Evolutionary conservation across 2,797 vertebrate species (phyloP), one percentile per base, ranked within the genome.

Genomic region (Paedocypris micromegethes): DNA sequence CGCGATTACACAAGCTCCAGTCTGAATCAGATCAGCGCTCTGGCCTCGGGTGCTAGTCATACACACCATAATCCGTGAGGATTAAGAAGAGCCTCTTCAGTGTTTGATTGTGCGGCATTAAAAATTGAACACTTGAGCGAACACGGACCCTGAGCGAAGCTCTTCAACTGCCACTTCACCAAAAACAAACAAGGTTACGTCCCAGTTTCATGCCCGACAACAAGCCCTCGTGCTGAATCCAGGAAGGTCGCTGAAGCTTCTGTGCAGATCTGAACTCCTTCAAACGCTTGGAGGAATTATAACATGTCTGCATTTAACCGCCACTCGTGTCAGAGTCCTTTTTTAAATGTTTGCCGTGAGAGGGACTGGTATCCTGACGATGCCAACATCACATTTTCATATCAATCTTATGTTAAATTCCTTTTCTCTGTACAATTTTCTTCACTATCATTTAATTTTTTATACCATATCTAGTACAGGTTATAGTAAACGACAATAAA

Each of bases 61-160:
- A 75, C 72, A 75, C 60, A 48, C 49, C 57, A 72, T 72, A 70
- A 72, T 77, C 78, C 62, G 74, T 3, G 7, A 68, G 71, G 70
- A 76, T 77, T 74, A 78, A 78, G 54, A 76, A 61, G 72, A 73
- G 63, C 68, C 62, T 76, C 72, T 70, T 74, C 70, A 81, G 64
- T 52, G 68, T 75, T 76, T 73, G 73, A 83, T 72, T 81, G 75
- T 72, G 73, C 56, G 58, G 51, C 65, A 80, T 78, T 77, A 76
- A 66, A 82, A 75, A 64, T 77, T 73, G 76, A 81, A 70, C 45
- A 58, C 72, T 79, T 72, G 60, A 64, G 56, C 57, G 52, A 78
- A 75, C 77, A 75, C 40, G 58, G 71, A 52, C 73, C 54, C 46
- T 70, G 76, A 78, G 77, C 72, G 73, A 75, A 75, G 50, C 62